Evolutionary conservation across 2,888 invertebrate genomes (phyloP), one percentile per base, ranked within the genome.

Genomic region (Cotesia congregata): DNA sequence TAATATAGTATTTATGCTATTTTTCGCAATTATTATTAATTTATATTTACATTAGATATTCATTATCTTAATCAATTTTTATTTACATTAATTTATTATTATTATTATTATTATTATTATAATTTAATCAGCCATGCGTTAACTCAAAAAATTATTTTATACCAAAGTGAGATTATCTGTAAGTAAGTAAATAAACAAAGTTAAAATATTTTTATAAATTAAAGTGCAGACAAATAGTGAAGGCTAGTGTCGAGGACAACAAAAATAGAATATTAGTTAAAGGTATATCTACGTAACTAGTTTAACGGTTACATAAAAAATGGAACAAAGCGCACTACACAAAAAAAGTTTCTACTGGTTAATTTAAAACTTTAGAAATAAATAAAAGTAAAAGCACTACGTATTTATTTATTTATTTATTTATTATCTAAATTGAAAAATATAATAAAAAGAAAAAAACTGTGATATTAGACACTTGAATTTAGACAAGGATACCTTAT

Each of bases 401-500:
- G 12, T 7, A 50, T 9, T 1, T 17, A 15, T 5, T n/a, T 39
- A 60, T 72, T 12, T 41, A 50, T 72, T 62, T 1, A 17, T 20
- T n/a, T n/a, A n/a, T n/a, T n/a, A n/a, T n/a, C n/a, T n/a, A n/a
- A n/a, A n/a, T n/a, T n/a, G n/a, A n/a, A 67, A 7, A 5, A 38
- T 39, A n/a, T 7, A 38, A 9, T 7, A 39, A 67, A 67, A 67
- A 67, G 7, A 68, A 15, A 40, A 68, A 17, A 68, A 68, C 38
- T 68, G 15, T 68, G 15, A 50, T 64, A 30, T 64, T 64, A 39
- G 30, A 73, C 72, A 74, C 39, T 74, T 74, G 62, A 67, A 67
- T 59, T 65, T 30, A 59, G 20, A 74, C 38, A 67, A 68, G 15
- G 77, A 83, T 89, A 89, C 89, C 89, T 89, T 85, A 85, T 89